Evolutionary conservation across 2,888 invertebrate species (phyloP), one percentile per base, ranked within the genome.

Genomic region (Ctenicera cuprea): DNA sequence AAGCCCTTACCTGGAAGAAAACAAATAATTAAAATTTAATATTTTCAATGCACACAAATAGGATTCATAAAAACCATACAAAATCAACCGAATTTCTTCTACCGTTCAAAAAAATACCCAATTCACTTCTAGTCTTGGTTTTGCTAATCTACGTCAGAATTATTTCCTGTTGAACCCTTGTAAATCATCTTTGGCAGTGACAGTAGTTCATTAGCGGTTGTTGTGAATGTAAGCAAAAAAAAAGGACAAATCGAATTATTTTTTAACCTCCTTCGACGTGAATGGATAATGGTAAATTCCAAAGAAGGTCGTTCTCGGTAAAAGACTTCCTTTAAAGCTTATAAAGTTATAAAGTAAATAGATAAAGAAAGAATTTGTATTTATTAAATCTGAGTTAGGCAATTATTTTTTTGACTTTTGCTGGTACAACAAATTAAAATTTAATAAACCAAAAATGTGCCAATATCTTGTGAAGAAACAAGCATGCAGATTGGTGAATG

Each of bases 281-380:
- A 63, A 63, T 63, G 63, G 45, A 63, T 63, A 26, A 45, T 45
- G 63, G 26, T 63, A 16, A 63, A 63, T 63, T 63, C 63, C 63
- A 18, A 30, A 45, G 45, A 63, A 63, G 63, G 63, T 63, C 45
- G 63, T 48, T 18, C 16, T 33, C 30, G 14, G 12, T 26, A 22
- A 61, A 61, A 38, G 18, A n/a, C 3, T 45, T 4, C 18, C 33
- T 18, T 18, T 43, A 3, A 5, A 3, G 16, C 9, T n/a, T n/a
- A n/a, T n/a, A n/a, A n/a, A n/a, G n/a, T 18, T 18, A 45, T 16
- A 5, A 18, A 16, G 16, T 16, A 7, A 16, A 9, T 18, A 1
- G 18, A 18, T 18, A 16, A 45, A 9, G 1, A 14, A 45, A 45
- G 4, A 14, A 7, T 14, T 9, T n/a, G 18, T 45, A 8, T 45